phyloP scores from a whole-genome alignment of 2,888 invertebrate genomes.

The Hydrotaea diabolus region DNA sequence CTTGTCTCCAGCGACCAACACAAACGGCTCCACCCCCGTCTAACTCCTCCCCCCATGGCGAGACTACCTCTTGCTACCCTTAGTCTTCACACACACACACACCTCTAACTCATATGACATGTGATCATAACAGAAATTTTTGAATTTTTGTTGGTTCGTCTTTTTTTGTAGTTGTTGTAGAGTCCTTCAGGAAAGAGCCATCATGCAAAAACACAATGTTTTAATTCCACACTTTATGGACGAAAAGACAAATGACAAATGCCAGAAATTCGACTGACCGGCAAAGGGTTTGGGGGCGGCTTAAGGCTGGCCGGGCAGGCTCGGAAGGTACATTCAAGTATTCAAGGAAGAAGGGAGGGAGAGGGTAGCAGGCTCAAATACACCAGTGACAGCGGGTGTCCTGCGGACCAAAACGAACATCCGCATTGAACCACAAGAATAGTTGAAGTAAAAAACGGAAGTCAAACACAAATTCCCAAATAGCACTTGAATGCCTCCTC shows the following conservation, averaged over 20 bases:
- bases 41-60: background rate
- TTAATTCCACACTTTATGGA: slow-evolving; percentile 43
- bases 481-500: slow-evolving; percentile 44
- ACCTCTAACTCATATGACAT: slow-evolving; percentile 25
- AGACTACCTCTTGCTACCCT: background rate
- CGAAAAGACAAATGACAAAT: slow-evolving; percentile 48
- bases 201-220: slow-evolving; percentile 49
- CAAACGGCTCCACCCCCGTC: background rate
- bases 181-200: slow-evolving; percentile 7
- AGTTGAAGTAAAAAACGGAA: slow-evolving; percentile 59
- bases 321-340: background rate
- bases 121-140: slow-evolving; percentile 39
- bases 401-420: slow-evolving; percentile 53
- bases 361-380: background rate
- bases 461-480: slow-evolving; percentile 63
- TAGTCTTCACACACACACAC: background rate
- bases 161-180: background rate
- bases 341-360: background rate
- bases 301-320: background rate
- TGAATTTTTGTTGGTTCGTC: background rate
- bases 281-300: background rate
- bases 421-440: slow-evolving; percentile 70
- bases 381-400: slow-evolving; percentile 39
- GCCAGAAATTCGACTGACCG: slow-evolving; percentile 15
- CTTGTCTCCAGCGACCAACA: slow-evolving; percentile 59